These are phyloP conservation scores for Aphrocallistes beatrix DNA, from an alignment of 37 sponge, comb jelly and placozoan genomes.

Conservation along the genomic window DNA sequence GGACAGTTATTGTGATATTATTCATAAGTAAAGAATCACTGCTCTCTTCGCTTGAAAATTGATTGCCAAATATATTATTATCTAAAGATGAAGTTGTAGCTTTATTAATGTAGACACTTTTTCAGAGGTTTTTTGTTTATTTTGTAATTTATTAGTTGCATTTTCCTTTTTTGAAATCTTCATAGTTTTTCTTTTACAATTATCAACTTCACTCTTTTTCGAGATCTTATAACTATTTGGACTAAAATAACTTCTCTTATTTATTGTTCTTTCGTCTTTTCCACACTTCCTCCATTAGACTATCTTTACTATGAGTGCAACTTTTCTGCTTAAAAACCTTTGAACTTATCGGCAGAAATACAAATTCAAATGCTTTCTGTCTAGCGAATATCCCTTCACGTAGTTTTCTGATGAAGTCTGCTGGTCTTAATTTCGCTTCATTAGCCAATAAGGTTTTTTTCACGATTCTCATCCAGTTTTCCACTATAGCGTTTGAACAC, in stretches of 20 bases:
- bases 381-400: neutral
- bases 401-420: neutral
- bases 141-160: neutral
- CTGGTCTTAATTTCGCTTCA: neutral
- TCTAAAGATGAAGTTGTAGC: neutral
- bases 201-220: neutral
- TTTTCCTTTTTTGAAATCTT: neutral
- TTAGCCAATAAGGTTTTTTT: neutral
- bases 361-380: neutral
- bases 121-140: neutral
- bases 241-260: neutral
- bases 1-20: neutral
- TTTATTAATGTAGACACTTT: constrained; percentile 3
- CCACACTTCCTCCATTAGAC: neutral
- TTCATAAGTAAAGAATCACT: neutral
- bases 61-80: neutral
- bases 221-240: neutral
- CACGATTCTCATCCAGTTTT: neutral
- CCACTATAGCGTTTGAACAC: neutral
- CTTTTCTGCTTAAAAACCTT: neutral
- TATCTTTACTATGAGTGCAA: neutral
- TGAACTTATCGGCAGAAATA: neutral
- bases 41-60: neutral
- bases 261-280: neutral
- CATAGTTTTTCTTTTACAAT: neutral